Conservation (phyloP, 2,888 invertebrate genomes). For the Antitype chi region DNA sequence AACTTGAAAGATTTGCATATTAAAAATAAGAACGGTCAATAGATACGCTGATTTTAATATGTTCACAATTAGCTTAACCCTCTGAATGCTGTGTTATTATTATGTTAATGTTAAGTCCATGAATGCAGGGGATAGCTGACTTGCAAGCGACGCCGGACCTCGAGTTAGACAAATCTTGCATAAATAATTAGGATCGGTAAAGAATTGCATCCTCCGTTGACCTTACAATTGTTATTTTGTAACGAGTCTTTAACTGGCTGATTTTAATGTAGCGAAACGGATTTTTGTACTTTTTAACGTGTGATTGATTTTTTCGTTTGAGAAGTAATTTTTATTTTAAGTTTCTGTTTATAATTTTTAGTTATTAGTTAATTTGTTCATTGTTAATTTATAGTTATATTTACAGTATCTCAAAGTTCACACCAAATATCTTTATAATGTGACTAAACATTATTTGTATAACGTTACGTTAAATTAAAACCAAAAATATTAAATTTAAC, state of each 20-base stretch:
- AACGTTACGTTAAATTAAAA: not conserved
- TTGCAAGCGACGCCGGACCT: slow-evolving; percentile 80
- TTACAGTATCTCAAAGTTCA: not conserved
- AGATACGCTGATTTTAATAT: slow-evolving; percentile 65
- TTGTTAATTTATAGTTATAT: not conserved
- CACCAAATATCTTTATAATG: not conserved
- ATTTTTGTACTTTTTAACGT: slow-evolving; percentile 37
- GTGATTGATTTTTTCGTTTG: not conserved
- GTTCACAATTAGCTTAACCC: slow-evolving; percentile 78
- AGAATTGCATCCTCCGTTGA: slow-evolving; percentile 75
- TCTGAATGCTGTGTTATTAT: slow-evolving; percentile 76
- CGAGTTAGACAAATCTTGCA: slow-evolving; percentile 83
- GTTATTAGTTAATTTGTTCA: not conserved
- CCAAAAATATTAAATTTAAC: not conserved
- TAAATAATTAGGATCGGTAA: slow-evolving; percentile 81
- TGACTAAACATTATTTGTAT: no score
- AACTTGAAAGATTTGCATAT: slow-evolving; percentile 52
- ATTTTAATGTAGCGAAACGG: slow-evolving; percentile 38
- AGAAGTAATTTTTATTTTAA: not conserved
- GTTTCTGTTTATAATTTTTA: not conserved
- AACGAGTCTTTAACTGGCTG: slow-evolving; percentile 39
- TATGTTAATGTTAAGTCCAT: slow-evolving; percentile 79
- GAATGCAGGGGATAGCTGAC: slow-evolving; percentile 78
- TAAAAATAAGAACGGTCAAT: slow-evolving; percentile 53
- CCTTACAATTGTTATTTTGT: slow-evolving; percentile 57